phyloP scores from a whole-genome alignment of 23 tunicate genomes.

The Halocynthia aurantium region DNA sequence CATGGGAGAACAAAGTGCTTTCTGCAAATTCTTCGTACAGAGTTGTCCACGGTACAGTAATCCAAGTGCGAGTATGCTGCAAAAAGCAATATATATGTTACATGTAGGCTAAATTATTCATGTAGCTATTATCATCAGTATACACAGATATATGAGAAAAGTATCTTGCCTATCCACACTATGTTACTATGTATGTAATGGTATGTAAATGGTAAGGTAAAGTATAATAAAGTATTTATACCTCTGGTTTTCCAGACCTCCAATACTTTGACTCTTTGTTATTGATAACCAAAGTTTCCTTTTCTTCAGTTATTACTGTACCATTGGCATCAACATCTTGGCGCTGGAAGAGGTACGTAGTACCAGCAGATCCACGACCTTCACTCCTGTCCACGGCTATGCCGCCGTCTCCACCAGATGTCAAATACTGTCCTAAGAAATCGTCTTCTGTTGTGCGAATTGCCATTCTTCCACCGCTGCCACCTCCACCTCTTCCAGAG shows the following conservation, averaged over 20 bases:
- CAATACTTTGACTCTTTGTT: constrained; percentile 4
- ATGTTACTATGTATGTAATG: no score
- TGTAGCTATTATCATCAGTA: no score
- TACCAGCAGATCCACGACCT: constrained; percentile 24
- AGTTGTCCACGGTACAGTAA: constrained; percentile 28
- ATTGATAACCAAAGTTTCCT: constrained; percentile 11
- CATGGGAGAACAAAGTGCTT: constrained; percentile 15
- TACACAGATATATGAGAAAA: no score
- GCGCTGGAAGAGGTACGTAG: constrained; percentile 15
- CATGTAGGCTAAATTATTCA: no score
- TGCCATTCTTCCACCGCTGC: constrained; percentile 25
- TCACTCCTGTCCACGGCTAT: constrained; percentile 3
- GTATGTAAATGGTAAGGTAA: no score
- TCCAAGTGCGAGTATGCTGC: constrained; percentile 25
- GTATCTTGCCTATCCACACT: no score
- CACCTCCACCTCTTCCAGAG: constrained; percentile 13
- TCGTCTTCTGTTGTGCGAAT: constrained; percentile 7
- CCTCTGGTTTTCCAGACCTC: constrained; percentile 20
- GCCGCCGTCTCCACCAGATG: constrained; percentile 21
- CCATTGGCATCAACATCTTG: neutral
- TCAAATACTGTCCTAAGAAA: constrained; percentile 9
- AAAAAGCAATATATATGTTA: neutral
- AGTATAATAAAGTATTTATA: neutral
- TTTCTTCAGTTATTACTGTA: constrained; percentile 6
- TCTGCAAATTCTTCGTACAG: constrained; percentile 19